Evolutionary conservation across 2,113 vertebrate genomes (phyloP).

Genomic region (Oryzias curvinotus): DNA sequence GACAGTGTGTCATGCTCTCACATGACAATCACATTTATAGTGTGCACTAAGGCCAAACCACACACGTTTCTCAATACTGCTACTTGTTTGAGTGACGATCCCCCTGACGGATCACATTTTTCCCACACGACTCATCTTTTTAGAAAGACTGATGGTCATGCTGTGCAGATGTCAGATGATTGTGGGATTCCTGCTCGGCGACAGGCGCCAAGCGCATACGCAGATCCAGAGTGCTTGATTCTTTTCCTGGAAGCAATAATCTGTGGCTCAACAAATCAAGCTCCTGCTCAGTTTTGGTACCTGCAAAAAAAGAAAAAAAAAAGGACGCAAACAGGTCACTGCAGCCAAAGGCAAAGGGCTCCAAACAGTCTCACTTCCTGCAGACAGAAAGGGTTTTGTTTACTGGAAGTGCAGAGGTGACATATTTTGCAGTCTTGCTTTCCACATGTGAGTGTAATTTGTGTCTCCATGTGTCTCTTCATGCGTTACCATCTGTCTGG

Average conservation of each 20-base stretch:
- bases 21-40: not conserved
- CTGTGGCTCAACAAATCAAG: no score
- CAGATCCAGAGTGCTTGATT: constrained; percentile 1
- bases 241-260: not conserved
- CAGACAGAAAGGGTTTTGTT: constrained; percentile 21
- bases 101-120: constrained; percentile 25
- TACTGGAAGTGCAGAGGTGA: constrained; percentile 28
- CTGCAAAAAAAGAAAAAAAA: no score
- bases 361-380: not conserved
- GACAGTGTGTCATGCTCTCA: constrained; percentile 5
- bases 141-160: constrained; percentile 29
- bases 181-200: constrained; percentile 20
- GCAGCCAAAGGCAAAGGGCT: no score
- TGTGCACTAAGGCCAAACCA: not conserved
- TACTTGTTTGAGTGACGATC: constrained; percentile 15
- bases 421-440: constrained; percentile 39
- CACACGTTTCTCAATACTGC: constrained; percentile 1
- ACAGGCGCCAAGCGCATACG: not conserved
- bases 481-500: constrained; percentile 35
- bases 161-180: constrained; percentile 14
- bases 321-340: no score
- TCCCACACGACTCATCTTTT: constrained; percentile 31
- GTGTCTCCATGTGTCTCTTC: constrained; percentile 38
- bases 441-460: constrained; percentile 26
- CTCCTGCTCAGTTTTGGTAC: no score